Base-by-base conservation (phyloP, 2,113 vertebrate genomes). In the Phodopus roborovskii region DNA sequence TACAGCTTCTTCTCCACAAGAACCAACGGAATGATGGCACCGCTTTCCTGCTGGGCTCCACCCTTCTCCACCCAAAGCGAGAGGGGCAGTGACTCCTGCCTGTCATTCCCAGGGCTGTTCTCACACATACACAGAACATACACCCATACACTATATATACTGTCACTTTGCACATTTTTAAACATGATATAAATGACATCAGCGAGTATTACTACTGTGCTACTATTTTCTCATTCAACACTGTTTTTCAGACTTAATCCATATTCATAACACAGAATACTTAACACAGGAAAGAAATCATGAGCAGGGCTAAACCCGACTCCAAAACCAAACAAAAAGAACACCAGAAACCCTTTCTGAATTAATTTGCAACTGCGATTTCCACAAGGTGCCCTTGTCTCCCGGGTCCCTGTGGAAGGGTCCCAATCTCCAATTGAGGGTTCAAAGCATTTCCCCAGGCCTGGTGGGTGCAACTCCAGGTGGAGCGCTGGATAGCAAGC, bases 151-250 rank as follows among this genome's bases (percentile, higher is more conserved):
- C 93, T 93, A 93, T 88, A 91, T 79, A 91, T 93, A 68, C 90
- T 77, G 93, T 73, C 53, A 28, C 91, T 96, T 84, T 68, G 83
- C 60, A 48, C 73, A 96, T 96, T 70, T 94, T 95, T 28, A 85
- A 95, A 88, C 83, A 85, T 84, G 87, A 95, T 62, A 84, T 79
- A 95, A 95, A 94, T 86, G 79, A 95, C 78, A 78, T 83, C 87
- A 96, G 91, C 60, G 58, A 81, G 78, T 39, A 94, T 89, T 94
- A 94, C 92, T 95, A 93, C 93, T 90, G 84, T 93, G 86, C 82
- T 88, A 82, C n/a, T 94, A 77, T 86, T 95, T 96, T 75, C 87
- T 95, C 94, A 96, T 82, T 96, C 91, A 95, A 81, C 70, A 84
- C 81, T 95, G 56, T 85, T 95, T 85, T 73, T 84, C 88, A 93